phyloP scores from a whole-genome alignment of 2,113 vertebrate genomes.

The Fukomys damarensis region DNA sequence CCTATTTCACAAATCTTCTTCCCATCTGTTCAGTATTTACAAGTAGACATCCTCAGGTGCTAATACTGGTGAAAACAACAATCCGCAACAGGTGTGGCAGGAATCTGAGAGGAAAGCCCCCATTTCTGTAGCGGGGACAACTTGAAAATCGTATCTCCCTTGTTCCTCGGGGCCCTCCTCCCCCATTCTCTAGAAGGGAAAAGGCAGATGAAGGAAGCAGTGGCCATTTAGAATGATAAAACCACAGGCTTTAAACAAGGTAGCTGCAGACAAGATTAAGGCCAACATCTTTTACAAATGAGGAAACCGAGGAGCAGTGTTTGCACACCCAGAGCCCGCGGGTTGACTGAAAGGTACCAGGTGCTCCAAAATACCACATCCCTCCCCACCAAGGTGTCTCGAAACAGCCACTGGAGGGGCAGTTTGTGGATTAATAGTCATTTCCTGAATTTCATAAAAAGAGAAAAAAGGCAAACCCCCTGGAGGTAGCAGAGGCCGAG shows the following conservation, averaged over 20 bases:
- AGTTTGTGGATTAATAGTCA: background rate
- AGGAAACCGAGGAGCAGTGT: background rate
- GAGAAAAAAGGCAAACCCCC: background rate
- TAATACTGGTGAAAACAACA: background rate
- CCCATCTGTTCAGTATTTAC: background rate
- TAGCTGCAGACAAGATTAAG: background rate
- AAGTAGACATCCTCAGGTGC: background rate
- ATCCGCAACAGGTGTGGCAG: background rate
- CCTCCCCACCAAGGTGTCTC: background rate
- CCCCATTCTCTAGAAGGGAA: background rate
- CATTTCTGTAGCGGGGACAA: background rate
- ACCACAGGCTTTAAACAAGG: background rate
- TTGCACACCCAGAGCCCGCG: background rate
- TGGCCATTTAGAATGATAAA: background rate
- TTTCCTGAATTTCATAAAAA: background rate
- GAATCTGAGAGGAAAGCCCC: background rate
- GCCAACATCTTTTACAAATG: background rate
- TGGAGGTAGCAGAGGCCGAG: background rate
- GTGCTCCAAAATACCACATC: background rate
- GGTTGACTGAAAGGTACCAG: background rate
- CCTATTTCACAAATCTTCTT: constrained; percentile 19
- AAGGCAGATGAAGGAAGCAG: background rate
- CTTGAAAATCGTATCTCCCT: background rate
- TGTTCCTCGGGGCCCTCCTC: background rate
- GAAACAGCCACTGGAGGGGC: background rate